Evolutionary conservation across 2,888 invertebrate species (phyloP).

Genomic region (Sinotaia quadrata): DNA sequence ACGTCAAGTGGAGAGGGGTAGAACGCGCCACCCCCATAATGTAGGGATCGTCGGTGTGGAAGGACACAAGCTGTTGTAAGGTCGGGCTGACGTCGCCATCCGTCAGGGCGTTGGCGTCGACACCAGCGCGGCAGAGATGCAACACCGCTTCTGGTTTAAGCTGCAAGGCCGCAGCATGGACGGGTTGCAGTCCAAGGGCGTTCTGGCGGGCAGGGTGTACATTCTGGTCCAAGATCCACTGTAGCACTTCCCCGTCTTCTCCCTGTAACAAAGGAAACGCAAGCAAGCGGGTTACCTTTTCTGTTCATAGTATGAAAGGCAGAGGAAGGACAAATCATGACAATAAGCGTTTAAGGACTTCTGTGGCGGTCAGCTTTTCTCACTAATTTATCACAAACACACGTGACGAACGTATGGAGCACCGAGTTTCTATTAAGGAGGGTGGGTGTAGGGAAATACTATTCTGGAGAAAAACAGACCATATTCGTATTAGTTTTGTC

Average conservation of each 20-base stretch:
- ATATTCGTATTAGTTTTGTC: too few species aligned
- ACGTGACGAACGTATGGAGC: too few species aligned
- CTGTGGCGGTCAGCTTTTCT: too few species aligned
- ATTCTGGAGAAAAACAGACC: too few species aligned
- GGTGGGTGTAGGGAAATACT: too few species aligned
- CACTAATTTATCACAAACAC: too few species aligned
- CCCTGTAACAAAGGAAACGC: too few species aligned
- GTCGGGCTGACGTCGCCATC: conserved; percentile 27
- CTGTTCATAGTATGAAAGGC: too few species aligned
- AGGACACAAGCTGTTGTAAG: conserved; percentile 28
- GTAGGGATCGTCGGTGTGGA: conserved; percentile 30
- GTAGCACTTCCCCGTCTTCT: conserved; percentile 23
- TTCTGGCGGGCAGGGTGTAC: conserved; percentile 24
- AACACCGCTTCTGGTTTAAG: conserved; percentile 4
- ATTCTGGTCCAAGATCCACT: conserved; percentile 22
- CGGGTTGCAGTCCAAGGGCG: conserved; percentile 27
- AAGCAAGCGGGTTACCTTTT: too few species aligned
- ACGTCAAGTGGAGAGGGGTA: conserved; percentile 23
- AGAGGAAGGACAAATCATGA: too few species aligned
- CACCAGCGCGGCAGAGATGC: conserved; percentile 22
- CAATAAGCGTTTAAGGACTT: too few species aligned
- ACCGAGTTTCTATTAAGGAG: too few species aligned
- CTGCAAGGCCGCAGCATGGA: conserved; percentile 20
- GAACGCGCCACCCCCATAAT: conserved; percentile 30
- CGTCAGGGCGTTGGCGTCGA: conserved; percentile 25